Percentiles rank a stretch among this genome's conserved stretches.
Evolutionary conservation across 2,113 vertebrate species (phyloP).

Genomic region (Oreocharis arfaki): DNA sequence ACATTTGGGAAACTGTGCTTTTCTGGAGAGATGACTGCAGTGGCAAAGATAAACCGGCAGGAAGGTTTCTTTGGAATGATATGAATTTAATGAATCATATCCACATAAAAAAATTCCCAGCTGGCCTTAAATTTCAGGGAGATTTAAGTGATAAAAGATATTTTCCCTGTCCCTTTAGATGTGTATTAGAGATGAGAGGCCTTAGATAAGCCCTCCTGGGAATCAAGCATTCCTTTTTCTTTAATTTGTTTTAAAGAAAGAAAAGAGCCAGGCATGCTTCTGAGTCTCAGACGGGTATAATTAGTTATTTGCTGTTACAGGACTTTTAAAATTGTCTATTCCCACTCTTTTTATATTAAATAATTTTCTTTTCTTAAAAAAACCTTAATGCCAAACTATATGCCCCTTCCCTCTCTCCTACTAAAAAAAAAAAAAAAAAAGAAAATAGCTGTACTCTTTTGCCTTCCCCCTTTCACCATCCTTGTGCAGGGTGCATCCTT

Average conservation of each 20-base stretch:
- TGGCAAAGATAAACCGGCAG: constrained; percentile 77
- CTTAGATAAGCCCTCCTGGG: constrained; percentile 70
- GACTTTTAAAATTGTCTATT: constrained; percentile 61
- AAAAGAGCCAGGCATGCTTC: constrained; percentile 54
- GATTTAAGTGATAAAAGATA: constrained; percentile 81
- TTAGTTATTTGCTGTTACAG: constrained; percentile 68
- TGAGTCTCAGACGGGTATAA: constrained; percentile 41
- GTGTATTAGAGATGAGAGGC: constrained; percentile 74
- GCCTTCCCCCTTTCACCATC: background rate
- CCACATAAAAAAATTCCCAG: constrained; percentile 76
- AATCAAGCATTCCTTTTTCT: constrained; percentile 73
- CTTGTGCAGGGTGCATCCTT: background rate
- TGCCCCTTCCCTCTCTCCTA: too few species aligned
- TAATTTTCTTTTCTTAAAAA: background rate
- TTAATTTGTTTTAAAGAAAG: constrained; percentile 70
- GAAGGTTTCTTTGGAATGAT: constrained; percentile 83
- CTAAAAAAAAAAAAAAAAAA: too few species aligned
- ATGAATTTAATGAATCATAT: constrained; percentile 82
- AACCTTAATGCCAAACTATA: background rate
- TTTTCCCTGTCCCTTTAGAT: constrained; percentile 76
- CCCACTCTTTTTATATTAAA: constrained; percentile 40
- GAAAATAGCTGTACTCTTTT: background rate
- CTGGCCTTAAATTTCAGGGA: constrained; percentile 85
- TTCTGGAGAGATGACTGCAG: constrained; percentile 69
- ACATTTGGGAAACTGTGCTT: constrained; percentile 70